Percentiles rank a stretch among this genome's conserved stretches.
These are phyloP conservation scores for Ichneumoninae sp. DNA, from an alignment of 2,888 invertebrate genomes.

Conservation along the genomic window DNA sequence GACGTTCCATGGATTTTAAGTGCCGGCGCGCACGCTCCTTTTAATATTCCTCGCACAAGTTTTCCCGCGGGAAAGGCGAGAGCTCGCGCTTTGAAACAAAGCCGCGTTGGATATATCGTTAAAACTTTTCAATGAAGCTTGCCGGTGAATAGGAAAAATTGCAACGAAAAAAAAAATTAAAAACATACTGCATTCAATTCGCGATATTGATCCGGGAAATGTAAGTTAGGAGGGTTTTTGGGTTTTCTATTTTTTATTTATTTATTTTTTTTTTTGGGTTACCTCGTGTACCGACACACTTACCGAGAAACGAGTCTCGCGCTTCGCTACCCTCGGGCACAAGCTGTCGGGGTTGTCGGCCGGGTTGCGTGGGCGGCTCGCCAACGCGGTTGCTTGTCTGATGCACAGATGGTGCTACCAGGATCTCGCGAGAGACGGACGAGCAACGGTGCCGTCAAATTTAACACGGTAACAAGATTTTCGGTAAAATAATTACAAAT, in stretches of 20 bases:
- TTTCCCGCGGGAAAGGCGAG: not conserved
- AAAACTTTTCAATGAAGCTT: slow-evolving; percentile 39
- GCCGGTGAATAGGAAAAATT: slow-evolving; percentile 12
- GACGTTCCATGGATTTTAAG: slow-evolving; percentile 20
- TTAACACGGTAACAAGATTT: slow-evolving; percentile 25
- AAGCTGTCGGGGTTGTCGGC: slow-evolving; percentile 70
- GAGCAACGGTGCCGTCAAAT: slow-evolving; percentile 1
- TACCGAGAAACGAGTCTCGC: not conserved
- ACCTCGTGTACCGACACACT: slow-evolving; percentile 25
- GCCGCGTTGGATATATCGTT: not conserved
- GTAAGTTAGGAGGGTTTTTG: slow-evolving; percentile 35
- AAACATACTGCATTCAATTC: slow-evolving; percentile 35
- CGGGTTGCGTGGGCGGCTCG: slow-evolving; percentile 71
- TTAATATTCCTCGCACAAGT: slow-evolving; percentile 31
- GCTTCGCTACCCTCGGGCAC: slow-evolving; percentile 9
- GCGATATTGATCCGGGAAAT: slow-evolving; percentile 24
- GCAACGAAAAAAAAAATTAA: not conserved
- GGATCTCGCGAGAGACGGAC: slow-evolving; percentile 60
- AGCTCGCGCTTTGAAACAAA: not conserved
- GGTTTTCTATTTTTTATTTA: slow-evolving; percentile 1
- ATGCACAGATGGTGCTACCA: slow-evolving; percentile 77
- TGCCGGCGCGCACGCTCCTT: slow-evolving; percentile 3
- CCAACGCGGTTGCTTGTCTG: slow-evolving; percentile 69
- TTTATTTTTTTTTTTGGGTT: not conserved
- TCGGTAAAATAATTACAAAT: slow-evolving; percentile 54